phyloP scores from a whole-genome alignment of 2,888 invertebrate genomes.

The Arge pagana region DNA sequence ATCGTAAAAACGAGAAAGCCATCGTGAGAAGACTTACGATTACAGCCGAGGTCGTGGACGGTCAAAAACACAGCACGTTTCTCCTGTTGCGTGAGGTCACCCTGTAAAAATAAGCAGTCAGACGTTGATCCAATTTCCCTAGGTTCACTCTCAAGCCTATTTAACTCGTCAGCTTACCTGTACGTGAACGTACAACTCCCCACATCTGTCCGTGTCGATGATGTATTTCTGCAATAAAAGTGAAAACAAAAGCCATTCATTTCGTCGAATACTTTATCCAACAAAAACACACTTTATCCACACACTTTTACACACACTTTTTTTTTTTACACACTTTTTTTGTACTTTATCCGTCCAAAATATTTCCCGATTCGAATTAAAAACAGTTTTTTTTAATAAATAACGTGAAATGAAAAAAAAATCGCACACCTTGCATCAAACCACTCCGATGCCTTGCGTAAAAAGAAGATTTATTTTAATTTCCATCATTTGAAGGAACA shows the following conservation, averaged over 20 bases:
- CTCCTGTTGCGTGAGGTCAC: constrained; percentile 78
- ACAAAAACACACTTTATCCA: no score
- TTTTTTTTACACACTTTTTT: no score
- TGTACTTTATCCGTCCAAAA: no score
- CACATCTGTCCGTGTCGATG: constrained; percentile 74
- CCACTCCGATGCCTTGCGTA: no score
- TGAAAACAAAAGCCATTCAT: neutral
- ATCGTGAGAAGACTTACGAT: constrained; percentile 75
- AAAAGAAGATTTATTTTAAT: no score
- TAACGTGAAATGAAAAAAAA: neutral
- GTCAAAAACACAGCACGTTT: constrained; percentile 84
- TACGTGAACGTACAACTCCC: constrained; percentile 76
- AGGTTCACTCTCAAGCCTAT: neutral
- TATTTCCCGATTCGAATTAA: no score
- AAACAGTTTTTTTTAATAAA: neutral
- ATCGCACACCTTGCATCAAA: no score
- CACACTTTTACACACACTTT: no score
- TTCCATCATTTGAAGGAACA: no score
- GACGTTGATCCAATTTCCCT: no score
- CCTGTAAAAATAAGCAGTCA: constrained; percentile 62
- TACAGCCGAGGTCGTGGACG: constrained; percentile 86
- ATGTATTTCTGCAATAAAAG: constrained; percentile 73
- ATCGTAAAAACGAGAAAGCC: no score
- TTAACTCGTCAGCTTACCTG: constrained; percentile 65
- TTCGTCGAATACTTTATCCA: no score